Evolutionary conservation across 2,113 vertebrate species (phyloP), one percentile per base, ranked within the genome.

Genomic region (Neofelis nebulosa): DNA sequence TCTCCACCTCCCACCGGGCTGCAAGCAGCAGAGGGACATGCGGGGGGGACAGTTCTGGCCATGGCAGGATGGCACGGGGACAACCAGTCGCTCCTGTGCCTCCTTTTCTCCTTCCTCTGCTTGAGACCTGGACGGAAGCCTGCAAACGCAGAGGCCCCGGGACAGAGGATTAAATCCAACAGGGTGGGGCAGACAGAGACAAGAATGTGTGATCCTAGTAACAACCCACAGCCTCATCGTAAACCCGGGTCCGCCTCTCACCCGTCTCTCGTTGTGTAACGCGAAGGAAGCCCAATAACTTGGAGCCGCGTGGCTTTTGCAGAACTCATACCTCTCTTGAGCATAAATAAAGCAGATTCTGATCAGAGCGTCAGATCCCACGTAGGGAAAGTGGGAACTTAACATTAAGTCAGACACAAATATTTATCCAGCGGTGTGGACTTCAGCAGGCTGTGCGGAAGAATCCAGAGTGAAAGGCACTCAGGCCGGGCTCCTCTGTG

Each of bases 21-120:
- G 1, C 29, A 48, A 76, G 65, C 55, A 16, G 55, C 68, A 33
- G 4, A 0, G 0, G n/a, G 69, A 50, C 25, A 14, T 4, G 10
- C n/a, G n/a, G n/a, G n/a, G n/a, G 45, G 45, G 45, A 45, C 45
- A 45, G 36, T 23, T 52, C 15, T 50, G 80, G 55, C 52, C 7
- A 29, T 0, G 3, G 9, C 0, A 2, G 14, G 52, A 52, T 15
- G 19, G 55, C 6, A 31, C 0, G 2, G 7, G 71, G n/a, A 16
- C 3, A 11, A 5, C 1, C 2, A 29, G 4, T 31, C 3, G 33
- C 0, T 4, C 21, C 5, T 29, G 6, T 4, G 29, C 18, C n/a
- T 10, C 33, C 55, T 63, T 2, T 41, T 63, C 52, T 73, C 31
- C 13, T n/a, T 36, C 66, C 36, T 84, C 80, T 50, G 52, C 68